phyloP scores from a whole-genome alignment of 2,113 vertebrate genomes.

The Xenotilapia longispinis region DNA sequence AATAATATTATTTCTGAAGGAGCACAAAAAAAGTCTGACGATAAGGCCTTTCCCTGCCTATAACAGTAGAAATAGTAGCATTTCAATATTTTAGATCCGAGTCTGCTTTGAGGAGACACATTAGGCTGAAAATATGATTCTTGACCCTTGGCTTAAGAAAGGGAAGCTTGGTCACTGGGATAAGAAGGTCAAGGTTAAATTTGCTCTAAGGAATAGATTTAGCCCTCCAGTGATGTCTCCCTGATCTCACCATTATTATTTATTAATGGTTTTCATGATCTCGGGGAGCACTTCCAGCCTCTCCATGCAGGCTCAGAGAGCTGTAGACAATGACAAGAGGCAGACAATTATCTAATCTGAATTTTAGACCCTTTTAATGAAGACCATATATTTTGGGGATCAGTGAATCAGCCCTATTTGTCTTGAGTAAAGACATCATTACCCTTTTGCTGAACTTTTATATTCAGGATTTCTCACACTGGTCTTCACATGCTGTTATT shows the following conservation, averaged over 20 bases:
- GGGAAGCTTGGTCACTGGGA: slow-evolving; percentile 16
- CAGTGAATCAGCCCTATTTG: neutral
- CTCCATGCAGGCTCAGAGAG: neutral
- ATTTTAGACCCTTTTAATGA: neutral
- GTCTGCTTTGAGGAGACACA: slow-evolving; percentile 31
- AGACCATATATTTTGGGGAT: neutral
- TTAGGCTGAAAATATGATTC: slow-evolving; percentile 37
- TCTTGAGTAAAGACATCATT: neutral
- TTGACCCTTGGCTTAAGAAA: slow-evolving; percentile 30
- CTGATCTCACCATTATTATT: slow-evolving; percentile 50
- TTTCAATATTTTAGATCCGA: slow-evolving; percentile 53
- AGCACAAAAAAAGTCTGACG: neutral
- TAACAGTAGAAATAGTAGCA: neutral
- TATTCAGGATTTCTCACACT: slow-evolving; percentile 8
- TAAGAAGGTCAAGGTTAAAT: slow-evolving; percentile 62
- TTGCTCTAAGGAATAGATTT: slow-evolving; percentile 40
- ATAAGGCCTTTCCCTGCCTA: neutral
- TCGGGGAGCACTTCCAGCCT: slow-evolving; percentile 16
- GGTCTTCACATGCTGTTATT: neutral
- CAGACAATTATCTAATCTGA: neutral
- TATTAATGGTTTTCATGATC: slow-evolving; percentile 50
- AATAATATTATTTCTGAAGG: neutral
- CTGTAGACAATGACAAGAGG: slow-evolving; percentile 17
- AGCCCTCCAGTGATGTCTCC: slow-evolving; percentile 22
- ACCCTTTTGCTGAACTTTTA: slow-evolving; percentile 5